Percentiles rank a stretch among this genome's conserved stretches.
phyloP scores from a whole-genome alignment of 2,113 vertebrate genomes.

The Psilopsiagon aymara region DNA sequence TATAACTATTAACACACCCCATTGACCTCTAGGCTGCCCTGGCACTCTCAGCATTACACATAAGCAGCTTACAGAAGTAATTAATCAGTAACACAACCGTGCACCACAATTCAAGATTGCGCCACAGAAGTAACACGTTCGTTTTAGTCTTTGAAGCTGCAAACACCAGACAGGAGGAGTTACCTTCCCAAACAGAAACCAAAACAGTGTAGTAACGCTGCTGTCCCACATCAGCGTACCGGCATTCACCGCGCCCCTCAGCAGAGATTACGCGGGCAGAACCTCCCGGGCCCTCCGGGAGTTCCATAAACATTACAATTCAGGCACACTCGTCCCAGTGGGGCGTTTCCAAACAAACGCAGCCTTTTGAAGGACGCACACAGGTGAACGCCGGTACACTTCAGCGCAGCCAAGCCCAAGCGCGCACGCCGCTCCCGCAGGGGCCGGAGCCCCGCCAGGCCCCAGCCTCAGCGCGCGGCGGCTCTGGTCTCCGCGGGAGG shows the following conservation, averaged over 20 bases:
- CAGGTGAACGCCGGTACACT: accelerated
- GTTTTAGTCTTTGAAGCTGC: not conserved
- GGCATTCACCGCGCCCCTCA: accelerated
- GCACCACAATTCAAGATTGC: accelerated
- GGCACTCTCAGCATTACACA: not conserved
- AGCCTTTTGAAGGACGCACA: accelerated
- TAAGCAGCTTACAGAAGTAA: accelerated
- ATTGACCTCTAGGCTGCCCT: accelerated
- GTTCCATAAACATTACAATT: accelerated
- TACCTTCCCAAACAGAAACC: too few species aligned
- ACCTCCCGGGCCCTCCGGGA: accelerated
- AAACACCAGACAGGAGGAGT: not conserved
- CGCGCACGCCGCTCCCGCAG: not conserved
- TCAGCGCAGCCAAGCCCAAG: accelerated
- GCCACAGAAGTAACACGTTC: accelerated
- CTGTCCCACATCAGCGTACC: accelerated
- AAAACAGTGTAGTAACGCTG: accelerated
- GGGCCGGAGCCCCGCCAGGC: not conserved
- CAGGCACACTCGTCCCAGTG: accelerated
- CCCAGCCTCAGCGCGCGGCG: too few species aligned
- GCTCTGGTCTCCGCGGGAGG: too few species aligned
- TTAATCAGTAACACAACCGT: accelerated
- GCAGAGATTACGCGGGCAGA: accelerated
- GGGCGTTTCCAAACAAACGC: accelerated
- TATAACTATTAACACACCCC: not conserved